Conservation (phyloP, 1,140 invertebrate species). For the Drosophila baimaii region DNA sequence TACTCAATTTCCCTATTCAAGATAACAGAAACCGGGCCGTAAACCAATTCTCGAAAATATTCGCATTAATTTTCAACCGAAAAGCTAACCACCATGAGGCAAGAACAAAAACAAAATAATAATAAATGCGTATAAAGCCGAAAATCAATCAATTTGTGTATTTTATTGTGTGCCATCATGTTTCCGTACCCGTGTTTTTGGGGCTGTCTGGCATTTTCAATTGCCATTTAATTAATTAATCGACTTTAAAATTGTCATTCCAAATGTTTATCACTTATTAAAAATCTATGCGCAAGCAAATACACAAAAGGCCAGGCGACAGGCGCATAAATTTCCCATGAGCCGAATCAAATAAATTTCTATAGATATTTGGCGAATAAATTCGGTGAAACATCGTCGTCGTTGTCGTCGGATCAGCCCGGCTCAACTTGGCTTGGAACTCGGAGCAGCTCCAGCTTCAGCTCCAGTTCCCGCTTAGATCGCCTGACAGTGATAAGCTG, state of each 20-base stretch:
- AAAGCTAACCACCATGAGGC: conserved; percentile 2
- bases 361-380: conserved; percentile 77
- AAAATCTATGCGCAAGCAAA: conserved; percentile 73
- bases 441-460: too few species aligned
- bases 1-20: conserved; percentile 36
- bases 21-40: conserved; percentile 36
- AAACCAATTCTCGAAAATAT: conserved; percentile 57
- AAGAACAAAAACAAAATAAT: conserved; percentile 17
- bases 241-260: conserved; percentile 77
- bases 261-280: conserved; percentile 74
- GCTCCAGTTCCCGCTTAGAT: conserved; percentile 64
- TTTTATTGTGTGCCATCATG: conserved; percentile 62
- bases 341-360: conserved; percentile 64
- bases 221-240: conserved; percentile 81
- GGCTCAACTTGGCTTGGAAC: too few species aligned
- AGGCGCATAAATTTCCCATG: conserved; percentile 62
- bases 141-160: conserved; percentile 74
- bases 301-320: conserved; percentile 56
- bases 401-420: conserved; percentile 9
- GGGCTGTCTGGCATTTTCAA: conserved; percentile 61
- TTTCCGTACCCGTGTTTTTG: conserved; percentile 21
- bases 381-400: conserved; percentile 66
- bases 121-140: conserved; percentile 28
- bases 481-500: conserved; percentile 73
- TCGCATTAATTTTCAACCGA: conserved; percentile 59